Base-by-base conservation (phyloP, 2,888 invertebrate species). In the Heteropelma amictum region DNA sequence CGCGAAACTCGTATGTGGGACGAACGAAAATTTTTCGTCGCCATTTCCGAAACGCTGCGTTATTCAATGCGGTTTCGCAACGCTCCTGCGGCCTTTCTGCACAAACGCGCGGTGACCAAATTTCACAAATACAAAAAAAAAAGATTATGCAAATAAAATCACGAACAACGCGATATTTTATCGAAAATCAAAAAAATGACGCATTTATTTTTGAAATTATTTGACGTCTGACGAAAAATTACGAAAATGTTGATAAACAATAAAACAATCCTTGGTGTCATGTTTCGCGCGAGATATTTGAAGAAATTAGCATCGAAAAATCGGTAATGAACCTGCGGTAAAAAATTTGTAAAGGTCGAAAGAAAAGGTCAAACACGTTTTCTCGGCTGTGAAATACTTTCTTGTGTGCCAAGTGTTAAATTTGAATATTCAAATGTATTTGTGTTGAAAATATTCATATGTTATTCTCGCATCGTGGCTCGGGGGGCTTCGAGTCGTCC, bases 1-100 rank as follows among this genome's bases (percentile, higher is more conserved):
- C 19, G n/a, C n/a, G n/a, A 6, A 19, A 2, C 42, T 23, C 23
- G 14, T 23, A 56, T 56, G 38, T 10, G 6, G 33, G 53, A 8
- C 10, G 5, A 12, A n/a, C 6, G 8, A 40, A 56, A 38, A 53
- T 38, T 14, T 40, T 12, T 67, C 30, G 26, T 35, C n/a, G 35
- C 21, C 40, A 12, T 21, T 45, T 60, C 38, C 45, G 28, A 67
- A 65, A 56, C 26, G n/a, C 21, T 35, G 3, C 35, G 28, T 53
- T 26, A 14, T 38, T 40, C 21, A 35, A 21, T 21, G n/a, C n/a
- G 21, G 35, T 54, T 33, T 54, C 53, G 33, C 12, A 54, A 54
- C 19, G 21, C 53, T 4, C n/a, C n/a, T n/a, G n/a, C 35, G 53
- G n/a, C 19, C 33, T n/a, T 26, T 35, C 10, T 54, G 23, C 28